Percentiles rank a stretch among this genome's conserved stretches.
Conservation (phyloP, 2,888 invertebrate species). For the Hemicrepidius hirtus region DNA sequence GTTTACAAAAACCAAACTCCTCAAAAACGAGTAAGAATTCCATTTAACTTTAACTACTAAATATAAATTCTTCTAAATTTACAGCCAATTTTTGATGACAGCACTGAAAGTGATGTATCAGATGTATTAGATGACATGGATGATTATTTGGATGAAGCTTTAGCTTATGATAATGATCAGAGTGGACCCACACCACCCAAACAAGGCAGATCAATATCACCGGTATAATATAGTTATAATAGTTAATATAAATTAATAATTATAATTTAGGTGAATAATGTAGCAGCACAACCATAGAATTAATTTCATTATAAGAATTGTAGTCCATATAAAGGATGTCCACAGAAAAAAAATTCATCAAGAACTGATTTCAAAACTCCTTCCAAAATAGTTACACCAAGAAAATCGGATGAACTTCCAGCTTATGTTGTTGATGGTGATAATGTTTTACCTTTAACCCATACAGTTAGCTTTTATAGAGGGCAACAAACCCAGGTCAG, state of each 20-base stretch:
- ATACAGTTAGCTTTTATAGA: constrained; percentile 92
- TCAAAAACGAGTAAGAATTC: constrained; percentile 66
- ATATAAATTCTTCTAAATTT: too few species aligned
- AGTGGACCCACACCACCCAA: constrained; percentile 83
- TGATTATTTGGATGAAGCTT: constrained; percentile 88
- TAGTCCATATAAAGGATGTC: constrained; percentile 54
- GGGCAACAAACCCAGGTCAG: constrained; percentile 85
- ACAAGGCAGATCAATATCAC: constrained; percentile 59
- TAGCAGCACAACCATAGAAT: constrained; percentile 61
- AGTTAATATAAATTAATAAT: too few species aligned
- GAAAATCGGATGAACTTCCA: constrained; percentile 62
- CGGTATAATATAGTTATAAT: constrained; percentile 55
- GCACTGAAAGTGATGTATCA: constrained; percentile 72
- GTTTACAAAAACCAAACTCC: constrained; percentile 73
- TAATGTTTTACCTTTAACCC: constrained; percentile 79
- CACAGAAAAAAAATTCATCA: constrained; percentile 9
- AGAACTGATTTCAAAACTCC: constrained; percentile 51
- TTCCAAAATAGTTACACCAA: constrained; percentile 54
- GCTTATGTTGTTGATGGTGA: constrained; percentile 73
- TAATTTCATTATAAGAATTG: constrained; percentile 69
- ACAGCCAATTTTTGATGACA: constrained; percentile 64
- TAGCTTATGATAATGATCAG: constrained; percentile 77
- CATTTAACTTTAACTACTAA: not conserved
- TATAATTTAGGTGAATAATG: constrained; percentile 29
- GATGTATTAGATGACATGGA: constrained; percentile 83